Conservation (phyloP, 2,888 invertebrate genomes). For the Tenthredo livida region DNA sequence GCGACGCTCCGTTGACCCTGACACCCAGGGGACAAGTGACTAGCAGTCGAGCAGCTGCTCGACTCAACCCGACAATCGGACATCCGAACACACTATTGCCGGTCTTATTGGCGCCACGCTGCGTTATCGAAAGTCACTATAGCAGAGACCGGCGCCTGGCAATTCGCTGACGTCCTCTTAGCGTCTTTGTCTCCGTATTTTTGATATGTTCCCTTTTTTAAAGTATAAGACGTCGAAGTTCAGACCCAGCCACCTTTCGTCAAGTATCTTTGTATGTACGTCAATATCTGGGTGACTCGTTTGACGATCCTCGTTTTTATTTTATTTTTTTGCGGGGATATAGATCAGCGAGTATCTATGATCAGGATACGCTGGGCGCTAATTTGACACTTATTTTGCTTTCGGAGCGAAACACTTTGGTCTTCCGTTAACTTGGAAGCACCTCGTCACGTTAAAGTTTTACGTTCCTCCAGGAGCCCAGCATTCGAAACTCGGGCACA, state of each 20-base stretch:
- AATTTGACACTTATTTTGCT: neutral
- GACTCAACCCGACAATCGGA: constrained; percentile 51
- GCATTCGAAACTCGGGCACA: neutral
- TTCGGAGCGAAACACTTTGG: neutral
- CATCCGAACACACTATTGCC: constrained; percentile 46
- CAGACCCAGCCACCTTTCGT: neutral
- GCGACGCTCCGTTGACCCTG: constrained; percentile 51
- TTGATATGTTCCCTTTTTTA: neutral
- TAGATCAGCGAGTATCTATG: neutral
- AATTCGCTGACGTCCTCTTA: neutral
- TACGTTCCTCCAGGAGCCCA: neutral
- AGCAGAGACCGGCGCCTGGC: constrained; percentile 4
- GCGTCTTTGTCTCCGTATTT: constrained; percentile 8
- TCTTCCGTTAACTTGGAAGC: neutral
- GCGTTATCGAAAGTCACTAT: constrained; percentile 7
- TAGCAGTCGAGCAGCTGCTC: constrained; percentile 48
- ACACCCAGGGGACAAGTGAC: constrained; percentile 45
- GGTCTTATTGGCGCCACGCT: constrained; percentile 47
- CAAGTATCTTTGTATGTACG: neutral
- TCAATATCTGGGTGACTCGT: neutral
- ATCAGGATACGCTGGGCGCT: neutral
- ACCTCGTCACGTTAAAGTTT: neutral
- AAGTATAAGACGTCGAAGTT: neutral
- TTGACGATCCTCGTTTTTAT: neutral
- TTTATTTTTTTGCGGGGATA: neutral